Evolutionary conservation across 2,797 vertebrate species (phyloP), one percentile per base, ranked within the genome.

Genomic region (Coregonus suidteri): DNA sequence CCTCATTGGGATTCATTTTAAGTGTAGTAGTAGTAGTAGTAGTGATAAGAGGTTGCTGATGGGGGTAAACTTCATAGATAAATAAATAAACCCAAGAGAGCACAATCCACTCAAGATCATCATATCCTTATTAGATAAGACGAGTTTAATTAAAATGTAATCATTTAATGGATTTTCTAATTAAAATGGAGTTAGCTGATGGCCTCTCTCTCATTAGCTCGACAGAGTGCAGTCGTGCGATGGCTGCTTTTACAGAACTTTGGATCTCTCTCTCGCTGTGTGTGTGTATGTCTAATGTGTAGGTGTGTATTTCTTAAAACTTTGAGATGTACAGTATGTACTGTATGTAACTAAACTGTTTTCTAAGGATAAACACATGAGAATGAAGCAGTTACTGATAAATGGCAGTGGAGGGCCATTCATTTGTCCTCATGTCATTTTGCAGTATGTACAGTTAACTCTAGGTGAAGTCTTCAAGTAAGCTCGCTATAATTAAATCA

Each of bases 151-250:
- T 65, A 47, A 74, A 64, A 74, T 62, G 35, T 25, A 47, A 74
- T 74, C 35, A 65, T 64, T 64, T 62, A 73, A 73, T 73, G 71
- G 51, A 73, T 37, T 56, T 73, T 56, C 30, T 56, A 54, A 73
- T 73, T 73, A 73, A 73, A 73, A 56, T 34, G 15, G 31, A 73
- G 71, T 73, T 73, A 11, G 71, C 25, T 72, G 54, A 74, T 59
- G 73, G 73, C 25, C 25, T 64, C 53, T 37, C 54, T 72, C 47
- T 41, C 56, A 74, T 53, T 72, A 62, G 72, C 51, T 31, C 30
- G 15, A 72, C 71, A 54, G 71, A 41, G 34, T 20, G 72, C 72
- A 62, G 72, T 59, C 54, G 31, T 62, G 54, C 54, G 13, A 37
- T 62, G 34, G 53, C 72, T 41, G 31, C 18, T 74, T 41, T 41